Percentiles rank a stretch among this genome's conserved stretches.
phyloP scores from a whole-genome alignment of 2,113 vertebrate genomes.

The Dipodomys spectabilis region DNA sequence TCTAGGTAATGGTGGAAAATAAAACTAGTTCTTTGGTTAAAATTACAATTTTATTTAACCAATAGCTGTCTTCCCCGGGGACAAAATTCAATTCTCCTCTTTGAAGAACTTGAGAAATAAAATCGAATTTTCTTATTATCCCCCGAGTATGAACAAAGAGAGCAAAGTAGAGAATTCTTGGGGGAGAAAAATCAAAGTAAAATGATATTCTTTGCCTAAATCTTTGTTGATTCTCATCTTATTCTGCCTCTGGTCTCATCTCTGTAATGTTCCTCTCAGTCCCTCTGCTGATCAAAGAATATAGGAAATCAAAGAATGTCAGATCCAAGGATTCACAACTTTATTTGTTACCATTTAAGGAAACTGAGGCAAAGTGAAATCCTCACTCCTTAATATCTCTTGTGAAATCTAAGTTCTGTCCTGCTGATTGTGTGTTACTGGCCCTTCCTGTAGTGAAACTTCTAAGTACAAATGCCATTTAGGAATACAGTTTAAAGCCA shows the following conservation, averaged over 20 bases:
- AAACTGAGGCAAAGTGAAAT: not conserved
- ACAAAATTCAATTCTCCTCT: conserved; percentile 54
- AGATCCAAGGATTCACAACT: not conserved
- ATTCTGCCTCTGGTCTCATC: not conserved
- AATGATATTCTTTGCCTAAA: conserved; percentile 40
- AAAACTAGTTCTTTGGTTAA: not conserved
- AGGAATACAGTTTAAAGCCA: not conserved
- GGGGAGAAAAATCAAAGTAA: not conserved
- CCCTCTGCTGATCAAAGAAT: not conserved
- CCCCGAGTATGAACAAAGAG: conserved; percentile 22
- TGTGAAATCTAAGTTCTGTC: not conserved
- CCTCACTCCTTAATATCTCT: not conserved
- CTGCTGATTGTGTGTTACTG: no score
- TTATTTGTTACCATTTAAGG: not conserved
- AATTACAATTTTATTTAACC: conserved; percentile 21
- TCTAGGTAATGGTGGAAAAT: not conserved
- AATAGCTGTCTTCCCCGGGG: not conserved
- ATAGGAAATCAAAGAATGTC: not conserved
- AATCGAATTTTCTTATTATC: conserved; percentile 31
- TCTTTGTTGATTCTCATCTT: not conserved
- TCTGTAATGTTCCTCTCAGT: not conserved
- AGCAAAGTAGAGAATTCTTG: not conserved
- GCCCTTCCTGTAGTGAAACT: not conserved
- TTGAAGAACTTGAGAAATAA: conserved; percentile 44
- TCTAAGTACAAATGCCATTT: not conserved